Evolutionary conservation across 2,888 invertebrate genomes (phyloP), one percentile per base, ranked within the genome.

Genomic region (Parelbella ahira): DNA sequence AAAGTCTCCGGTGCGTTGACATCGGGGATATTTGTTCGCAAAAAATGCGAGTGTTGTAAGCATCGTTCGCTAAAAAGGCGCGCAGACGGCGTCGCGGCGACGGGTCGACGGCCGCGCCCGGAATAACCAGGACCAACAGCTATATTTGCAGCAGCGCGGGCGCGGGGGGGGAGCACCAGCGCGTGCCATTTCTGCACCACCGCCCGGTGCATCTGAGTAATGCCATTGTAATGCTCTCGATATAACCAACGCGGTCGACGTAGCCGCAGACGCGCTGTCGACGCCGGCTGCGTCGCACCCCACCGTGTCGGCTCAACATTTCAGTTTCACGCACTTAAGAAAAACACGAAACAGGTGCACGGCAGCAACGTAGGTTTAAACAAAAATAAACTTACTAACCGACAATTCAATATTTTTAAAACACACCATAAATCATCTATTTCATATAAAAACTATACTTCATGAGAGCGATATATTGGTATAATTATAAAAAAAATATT

Each of bases 161-260:
- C 69, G 78, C 65, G 73, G 65, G 58, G 69, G 75, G 70, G 75
- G 74, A 56, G 47, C 43, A 63, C 57, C 72, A 64, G 67, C 75
- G 83, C 86, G 84, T 83, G 86, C 84, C 86, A 84, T 84, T 84
- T 86, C 80, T 84, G 84, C 86, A 83, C 68, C 81, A 80, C 62
- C 73, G 82, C 78, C 81, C 84, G 76, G 82, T 84, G 86, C 86
- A 86, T 84, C 83, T 86, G 86, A 87, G 80, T 86, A 87, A 87
- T 87, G 80, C 68, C 82, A 83, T 83, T 84, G 82, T 83, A 86
- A 86, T 84, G 82, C 74, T 79, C 83, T 78, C 75, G 68, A 84
- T 86, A 81, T 83, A 86, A 71, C 71, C 70, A 68, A 62, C 71
- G 65, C 73, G 62, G 63, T 64, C 72, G 60, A 61, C 63, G 64